phyloP scores from a whole-genome alignment of 2,888 invertebrate species.

The Eristalis pertinax region DNA sequence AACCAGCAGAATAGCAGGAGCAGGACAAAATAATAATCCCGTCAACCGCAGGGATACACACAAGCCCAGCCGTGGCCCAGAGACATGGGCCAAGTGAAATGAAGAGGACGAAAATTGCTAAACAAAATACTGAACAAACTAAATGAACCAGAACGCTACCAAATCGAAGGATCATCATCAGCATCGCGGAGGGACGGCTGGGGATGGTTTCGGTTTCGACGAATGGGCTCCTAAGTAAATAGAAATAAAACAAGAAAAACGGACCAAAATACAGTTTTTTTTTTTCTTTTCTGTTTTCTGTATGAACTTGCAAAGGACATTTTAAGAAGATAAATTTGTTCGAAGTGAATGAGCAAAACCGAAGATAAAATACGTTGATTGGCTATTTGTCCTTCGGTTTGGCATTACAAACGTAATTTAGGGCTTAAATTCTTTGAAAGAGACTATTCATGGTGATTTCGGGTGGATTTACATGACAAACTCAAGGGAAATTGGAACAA shows the following conservation, averaged over 20 bases:
- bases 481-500: neutral
- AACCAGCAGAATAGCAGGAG: conserved; percentile 39
- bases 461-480: conserved; percentile 12
- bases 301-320: conserved; percentile 28
- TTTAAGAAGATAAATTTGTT: conserved; percentile 39
- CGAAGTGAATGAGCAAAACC: neutral
- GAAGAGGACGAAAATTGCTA: conserved; percentile 56
- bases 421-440: conserved; percentile 53
- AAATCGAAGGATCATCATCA: conserved; percentile 71
- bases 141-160: conserved; percentile 67
- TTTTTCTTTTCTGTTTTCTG: too few species aligned
- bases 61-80: neutral
- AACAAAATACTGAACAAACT: conserved; percentile 60
- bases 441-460: conserved; percentile 39
- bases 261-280: neutral
- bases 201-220: conserved; percentile 55
- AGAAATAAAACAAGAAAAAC: conserved; percentile 48
- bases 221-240: conserved; percentile 63
- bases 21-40: conserved; percentile 61
- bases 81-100: conserved; percentile 15
- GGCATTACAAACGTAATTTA: conserved; percentile 63
- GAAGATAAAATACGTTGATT: conserved; percentile 50
- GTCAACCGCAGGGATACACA: conserved; percentile 41
- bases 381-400: conserved; percentile 53
- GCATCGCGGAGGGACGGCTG: conserved; percentile 42